Percentiles rank a stretch among this genome's conserved stretches.
Conservation (phyloP, 2,113 vertebrate species). For the Eira barbara region DNA sequence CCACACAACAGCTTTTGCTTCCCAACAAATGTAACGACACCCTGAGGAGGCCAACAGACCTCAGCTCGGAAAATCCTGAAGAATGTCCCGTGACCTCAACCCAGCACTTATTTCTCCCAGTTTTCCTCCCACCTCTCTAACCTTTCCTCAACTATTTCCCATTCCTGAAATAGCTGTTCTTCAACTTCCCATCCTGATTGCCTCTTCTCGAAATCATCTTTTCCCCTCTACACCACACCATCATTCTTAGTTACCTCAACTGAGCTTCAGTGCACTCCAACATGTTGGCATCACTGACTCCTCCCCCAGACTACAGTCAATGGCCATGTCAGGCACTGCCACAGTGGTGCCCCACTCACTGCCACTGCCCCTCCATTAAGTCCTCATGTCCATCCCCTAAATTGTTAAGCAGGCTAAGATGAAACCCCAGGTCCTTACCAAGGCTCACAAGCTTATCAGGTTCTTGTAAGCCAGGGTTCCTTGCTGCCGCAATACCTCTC, state of each 20-base stretch:
- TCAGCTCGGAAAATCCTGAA: background rate
- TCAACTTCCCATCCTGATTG: background rate
- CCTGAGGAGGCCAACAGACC: background rate
- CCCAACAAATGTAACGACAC: background rate
- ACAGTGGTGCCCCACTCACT: background rate
- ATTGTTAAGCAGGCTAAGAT: background rate
- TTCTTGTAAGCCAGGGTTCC: background rate
- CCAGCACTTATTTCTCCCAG: background rate
- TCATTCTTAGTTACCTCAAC: background rate
- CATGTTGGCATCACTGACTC: background rate
- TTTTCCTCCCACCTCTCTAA: background rate
- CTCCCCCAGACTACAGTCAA: background rate
- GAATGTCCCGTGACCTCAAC: accelerated
- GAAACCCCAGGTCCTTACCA: background rate
- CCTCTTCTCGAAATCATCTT: background rate
- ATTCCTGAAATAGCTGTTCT: background rate
- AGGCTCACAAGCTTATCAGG: background rate
- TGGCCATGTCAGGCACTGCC: accelerated
- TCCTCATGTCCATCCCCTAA: too few relatives aligned
- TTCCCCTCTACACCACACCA: background rate
- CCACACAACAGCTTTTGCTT: background rate
- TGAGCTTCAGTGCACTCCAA: background rate
- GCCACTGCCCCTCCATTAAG: background rate
- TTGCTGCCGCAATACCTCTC: background rate
- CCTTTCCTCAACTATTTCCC: background rate